These are phyloP conservation scores for Diachasmimorpha longicaudata DNA, from an alignment of 1,140 invertebrate species.

Conservation along the genomic window DNA sequence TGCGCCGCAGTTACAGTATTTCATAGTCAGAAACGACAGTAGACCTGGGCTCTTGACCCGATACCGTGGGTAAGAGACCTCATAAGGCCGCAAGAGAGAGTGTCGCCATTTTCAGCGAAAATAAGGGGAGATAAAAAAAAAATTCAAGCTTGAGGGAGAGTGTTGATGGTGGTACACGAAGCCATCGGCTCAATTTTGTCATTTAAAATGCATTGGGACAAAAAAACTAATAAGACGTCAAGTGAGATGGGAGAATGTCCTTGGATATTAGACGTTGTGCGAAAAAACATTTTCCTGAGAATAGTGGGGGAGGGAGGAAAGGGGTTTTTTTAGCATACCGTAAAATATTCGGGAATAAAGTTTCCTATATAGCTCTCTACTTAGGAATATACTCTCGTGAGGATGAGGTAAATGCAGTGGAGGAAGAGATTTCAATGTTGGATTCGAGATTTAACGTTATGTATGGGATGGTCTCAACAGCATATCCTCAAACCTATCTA, in stretches of 20 bases:
- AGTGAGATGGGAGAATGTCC: not conserved
- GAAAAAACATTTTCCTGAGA: not conserved
- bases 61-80: not conserved
- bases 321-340: no score
- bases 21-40: constrained; percentile 36
- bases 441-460: not conserved
- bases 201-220: not conserved
- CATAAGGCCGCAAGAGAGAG: not conserved
- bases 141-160: not conserved
- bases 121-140: not conserved
- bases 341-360: not conserved
- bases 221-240: not conserved
- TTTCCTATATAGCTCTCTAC: not conserved
- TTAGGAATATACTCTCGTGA: not conserved
- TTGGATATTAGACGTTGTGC: not conserved
- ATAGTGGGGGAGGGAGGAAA: no score
- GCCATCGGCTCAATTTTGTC: not conserved
- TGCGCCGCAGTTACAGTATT: constrained; percentile 34
- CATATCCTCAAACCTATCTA: constrained; percentile 12
- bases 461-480: constrained; percentile 3
- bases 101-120: not conserved
- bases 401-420: not conserved
- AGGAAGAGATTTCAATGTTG: not conserved
- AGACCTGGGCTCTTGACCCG: not conserved
- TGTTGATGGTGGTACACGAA: not conserved